A percentile compares a stretch with the other conserved stretches of the same genome.
These are phyloP conservation scores for Drosophila kikkawai DNA, from an alignment of 1,140 invertebrate species.

Conservation along the genomic window DNA sequence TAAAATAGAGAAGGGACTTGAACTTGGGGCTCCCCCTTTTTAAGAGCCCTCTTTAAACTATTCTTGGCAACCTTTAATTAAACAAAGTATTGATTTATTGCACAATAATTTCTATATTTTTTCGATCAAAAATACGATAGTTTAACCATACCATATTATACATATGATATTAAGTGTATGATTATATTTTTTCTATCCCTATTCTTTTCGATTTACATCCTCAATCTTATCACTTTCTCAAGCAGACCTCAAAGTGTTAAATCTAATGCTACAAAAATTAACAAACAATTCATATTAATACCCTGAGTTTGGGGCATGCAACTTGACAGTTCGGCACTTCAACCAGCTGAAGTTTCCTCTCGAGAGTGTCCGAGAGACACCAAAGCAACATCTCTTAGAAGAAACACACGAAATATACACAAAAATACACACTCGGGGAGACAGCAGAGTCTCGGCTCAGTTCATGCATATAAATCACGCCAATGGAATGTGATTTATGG, in stretches of 20 bases:
- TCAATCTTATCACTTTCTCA: not conserved
- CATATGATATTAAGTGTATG: too few relatives aligned
- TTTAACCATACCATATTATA: too few relatives aligned
- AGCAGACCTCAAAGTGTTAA: not conserved
- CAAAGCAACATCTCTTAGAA: conserved; percentile 20
- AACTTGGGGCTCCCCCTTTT: too few relatives aligned
- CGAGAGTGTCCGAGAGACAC: conserved; percentile 21
- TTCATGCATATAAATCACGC: conserved; percentile 73
- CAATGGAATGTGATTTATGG: conserved; percentile 73
- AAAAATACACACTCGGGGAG: conserved; percentile 20
- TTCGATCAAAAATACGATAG: too few relatives aligned
- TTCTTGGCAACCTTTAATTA: too few relatives aligned
- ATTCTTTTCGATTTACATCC: not conserved
- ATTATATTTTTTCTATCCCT: not conserved
- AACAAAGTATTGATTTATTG: too few relatives aligned
- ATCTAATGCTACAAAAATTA: not conserved
- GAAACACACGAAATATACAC: conserved; percentile 11
- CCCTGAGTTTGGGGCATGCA: conserved; percentile 6
- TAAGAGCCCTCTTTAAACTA: too few relatives aligned
- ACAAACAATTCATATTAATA: conserved; percentile 8
- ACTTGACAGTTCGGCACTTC: conserved; percentile 27
- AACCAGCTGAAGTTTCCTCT: conserved; percentile 30
- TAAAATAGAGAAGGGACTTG: not conserved
- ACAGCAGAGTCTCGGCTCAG: conserved; percentile 47
- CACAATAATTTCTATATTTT: too few relatives aligned